Percentiles rank a stretch among this genome's conserved stretches.
Evolutionary conservation across 2,113 vertebrate species (phyloP).

Genomic region (Nibea albiflora): DNA sequence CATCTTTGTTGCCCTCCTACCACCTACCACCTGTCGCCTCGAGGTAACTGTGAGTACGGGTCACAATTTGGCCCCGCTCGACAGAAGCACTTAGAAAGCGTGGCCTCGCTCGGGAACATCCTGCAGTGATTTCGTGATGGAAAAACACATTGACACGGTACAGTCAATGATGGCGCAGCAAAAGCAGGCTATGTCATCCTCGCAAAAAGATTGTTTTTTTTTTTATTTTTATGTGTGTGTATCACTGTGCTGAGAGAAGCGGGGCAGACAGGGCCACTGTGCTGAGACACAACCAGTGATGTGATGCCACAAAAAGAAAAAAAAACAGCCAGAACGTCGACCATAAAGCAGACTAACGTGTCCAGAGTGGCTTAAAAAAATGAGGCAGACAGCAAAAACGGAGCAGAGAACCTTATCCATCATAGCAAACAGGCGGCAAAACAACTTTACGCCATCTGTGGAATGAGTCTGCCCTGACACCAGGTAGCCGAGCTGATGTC

Average conservation of each 20-base stretch:
- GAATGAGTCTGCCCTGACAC: slow-evolving; percentile 36
- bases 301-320: slow-evolving; percentile 35
- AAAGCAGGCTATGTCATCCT: slow-evolving; percentile 33
- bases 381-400: slow-evolving; percentile 48
- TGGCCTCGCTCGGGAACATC: slow-evolving; percentile 7
- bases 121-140: slow-evolving; percentile 36
- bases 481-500: slow-evolving; percentile 36
- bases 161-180: slow-evolving; percentile 9
- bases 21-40: background rate
- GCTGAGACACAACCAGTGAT: slow-evolving; percentile 42
- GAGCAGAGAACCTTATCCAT: slow-evolving; percentile 59
- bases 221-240: slow-evolving; percentile 29
- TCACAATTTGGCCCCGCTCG: slow-evolving; percentile 7
- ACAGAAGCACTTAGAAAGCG: slow-evolving; percentile 42
- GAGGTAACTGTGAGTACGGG: background rate
- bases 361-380: slow-evolving; percentile 62
- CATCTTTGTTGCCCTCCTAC: background rate
- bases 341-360: slow-evolving; percentile 69
- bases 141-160: slow-evolving; percentile 40
- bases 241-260: slow-evolving; percentile 38
- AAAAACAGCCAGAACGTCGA: slow-evolving; percentile 6
- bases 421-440: slow-evolving; percentile 48
- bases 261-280: slow-evolving; percentile 50
- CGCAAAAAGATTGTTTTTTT: slow-evolving; percentile 29
- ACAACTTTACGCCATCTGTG: slow-evolving; percentile 59